Conservation (phyloP, 1,140 invertebrate species). For the Meteorus sp. region DNA sequence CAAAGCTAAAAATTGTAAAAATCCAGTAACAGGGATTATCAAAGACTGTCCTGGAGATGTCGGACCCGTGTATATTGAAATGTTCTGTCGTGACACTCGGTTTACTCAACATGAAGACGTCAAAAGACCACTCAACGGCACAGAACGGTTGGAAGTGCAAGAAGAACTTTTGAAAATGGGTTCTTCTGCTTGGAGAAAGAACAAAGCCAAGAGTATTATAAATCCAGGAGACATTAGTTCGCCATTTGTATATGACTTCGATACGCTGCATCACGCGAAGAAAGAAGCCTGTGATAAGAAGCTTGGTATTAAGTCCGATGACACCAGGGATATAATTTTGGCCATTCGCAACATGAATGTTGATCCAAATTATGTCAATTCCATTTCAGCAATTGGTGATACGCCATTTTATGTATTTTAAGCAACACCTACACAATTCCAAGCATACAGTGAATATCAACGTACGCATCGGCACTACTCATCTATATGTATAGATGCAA, state of each 20-base stretch:
- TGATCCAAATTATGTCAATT: conserved; percentile 2
- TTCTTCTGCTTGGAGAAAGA: conserved; percentile 1
- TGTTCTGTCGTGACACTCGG: neutral
- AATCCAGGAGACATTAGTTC: neutral
- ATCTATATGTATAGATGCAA: conserved; percentile 16
- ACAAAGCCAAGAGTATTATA: neutral
- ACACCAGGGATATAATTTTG: neutral
- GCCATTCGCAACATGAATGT: neutral
- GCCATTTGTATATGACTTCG: neutral
- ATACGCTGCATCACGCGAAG: neutral
- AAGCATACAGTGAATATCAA: conserved; percentile 1
- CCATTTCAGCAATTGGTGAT: conserved; percentile 16
- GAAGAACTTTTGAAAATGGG: neutral
- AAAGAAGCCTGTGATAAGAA: conserved; percentile 5
- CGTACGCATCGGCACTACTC: neutral
- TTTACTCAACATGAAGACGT: neutral
- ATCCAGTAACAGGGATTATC: no score
- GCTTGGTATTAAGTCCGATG: neutral
- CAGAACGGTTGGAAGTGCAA: neutral
- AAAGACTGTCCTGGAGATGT: no score
- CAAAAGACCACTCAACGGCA: neutral
- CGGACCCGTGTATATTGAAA: no score
- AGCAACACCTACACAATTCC: neutral
- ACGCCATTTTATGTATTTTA: conserved; percentile 15
- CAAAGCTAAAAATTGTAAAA: neutral